phyloP scores from a whole-genome alignment of 1,140 invertebrate genomes.

The Leptopilina boulardi region DNA sequence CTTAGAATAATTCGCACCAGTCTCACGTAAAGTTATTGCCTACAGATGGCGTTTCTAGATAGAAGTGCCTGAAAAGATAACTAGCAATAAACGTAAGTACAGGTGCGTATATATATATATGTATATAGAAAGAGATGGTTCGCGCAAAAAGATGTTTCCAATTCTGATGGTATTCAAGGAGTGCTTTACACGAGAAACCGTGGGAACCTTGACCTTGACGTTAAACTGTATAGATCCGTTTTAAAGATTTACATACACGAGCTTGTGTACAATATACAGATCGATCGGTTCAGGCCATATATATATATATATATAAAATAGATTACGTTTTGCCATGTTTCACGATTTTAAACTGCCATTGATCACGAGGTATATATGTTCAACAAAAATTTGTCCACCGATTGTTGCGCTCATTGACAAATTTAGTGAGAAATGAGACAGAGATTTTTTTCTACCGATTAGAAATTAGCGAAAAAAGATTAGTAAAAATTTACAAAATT shows the following conservation, averaged over 20 bases:
- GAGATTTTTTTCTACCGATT: too few species aligned
- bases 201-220: constrained; percentile 48
- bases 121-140: constrained; percentile 45
- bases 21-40: constrained; percentile 37
- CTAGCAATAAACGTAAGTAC: constrained; percentile 54
- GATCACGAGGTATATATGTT: background rate
- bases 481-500: too few species aligned
- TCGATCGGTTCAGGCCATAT: background rate
- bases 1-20: constrained; percentile 55
- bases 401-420: too few species aligned
- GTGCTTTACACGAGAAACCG: constrained; percentile 48
- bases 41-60: constrained; percentile 41
- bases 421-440: too few species aligned
- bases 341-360: constrained; percentile 19
- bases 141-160: constrained; percentile 34
- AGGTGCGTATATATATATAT: constrained; percentile 41
- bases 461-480: too few species aligned
- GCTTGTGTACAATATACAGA: background rate
- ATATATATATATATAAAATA: background rate
- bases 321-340: background rate
- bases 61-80: constrained; percentile 40
- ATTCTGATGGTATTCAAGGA: constrained; percentile 36
- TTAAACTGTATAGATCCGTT: constrained; percentile 28
- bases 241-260: constrained; percentile 17
- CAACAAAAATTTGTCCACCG: background rate